phyloP scores from a whole-genome alignment of 2,888 invertebrate genomes.

The Hypsopygia costalis region DNA sequence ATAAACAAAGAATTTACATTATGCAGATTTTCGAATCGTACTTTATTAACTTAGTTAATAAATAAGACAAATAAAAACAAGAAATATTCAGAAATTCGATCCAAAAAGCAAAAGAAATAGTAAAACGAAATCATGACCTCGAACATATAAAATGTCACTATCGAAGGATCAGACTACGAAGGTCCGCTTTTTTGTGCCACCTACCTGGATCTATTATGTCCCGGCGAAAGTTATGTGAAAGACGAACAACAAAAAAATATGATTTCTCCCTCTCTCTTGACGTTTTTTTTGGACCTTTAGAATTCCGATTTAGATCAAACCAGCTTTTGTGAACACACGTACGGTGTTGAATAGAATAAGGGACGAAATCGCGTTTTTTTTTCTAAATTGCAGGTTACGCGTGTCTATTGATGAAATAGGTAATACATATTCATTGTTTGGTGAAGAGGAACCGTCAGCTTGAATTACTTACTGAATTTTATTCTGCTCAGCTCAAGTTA shows the following conservation, averaged over 20 bases:
- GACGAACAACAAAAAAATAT: conserved; percentile 51
- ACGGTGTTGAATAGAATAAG: conserved; percentile 32
- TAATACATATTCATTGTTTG: conserved; percentile 40
- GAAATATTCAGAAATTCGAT: too few relatives aligned
- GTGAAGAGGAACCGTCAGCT: conserved; percentile 11
- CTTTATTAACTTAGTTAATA: too few relatives aligned
- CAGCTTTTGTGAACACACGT: conserved; percentile 60
- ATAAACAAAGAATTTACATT: too few relatives aligned
- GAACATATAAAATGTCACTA: conserved; percentile 65
- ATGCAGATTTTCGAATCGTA: too few relatives aligned
- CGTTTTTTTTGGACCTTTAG: conserved; percentile 51
- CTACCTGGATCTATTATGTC: conserved; percentile 68
- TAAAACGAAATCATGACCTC: conserved; percentile 45
- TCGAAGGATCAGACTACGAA: conserved; percentile 50
- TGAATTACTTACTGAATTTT: too few relatives aligned
- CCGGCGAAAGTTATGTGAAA: conserved; percentile 74
- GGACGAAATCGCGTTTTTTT: conserved; percentile 45
- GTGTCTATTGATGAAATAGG: conserved; percentile 47
- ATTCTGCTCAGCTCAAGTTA: too few relatives aligned
- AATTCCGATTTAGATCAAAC: conserved; percentile 65
- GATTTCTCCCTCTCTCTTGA: conserved; percentile 58
- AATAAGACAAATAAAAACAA: too few relatives aligned
- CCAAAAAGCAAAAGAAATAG: background rate
- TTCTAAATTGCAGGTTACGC: conserved; percentile 55
- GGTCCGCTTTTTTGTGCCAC: conserved; percentile 43